Percentiles rank a stretch among this genome's conserved stretches.
Evolutionary conservation across 2,113 vertebrate species (phyloP).

Genomic region (Stomatorhinus ivindoensis): DNA sequence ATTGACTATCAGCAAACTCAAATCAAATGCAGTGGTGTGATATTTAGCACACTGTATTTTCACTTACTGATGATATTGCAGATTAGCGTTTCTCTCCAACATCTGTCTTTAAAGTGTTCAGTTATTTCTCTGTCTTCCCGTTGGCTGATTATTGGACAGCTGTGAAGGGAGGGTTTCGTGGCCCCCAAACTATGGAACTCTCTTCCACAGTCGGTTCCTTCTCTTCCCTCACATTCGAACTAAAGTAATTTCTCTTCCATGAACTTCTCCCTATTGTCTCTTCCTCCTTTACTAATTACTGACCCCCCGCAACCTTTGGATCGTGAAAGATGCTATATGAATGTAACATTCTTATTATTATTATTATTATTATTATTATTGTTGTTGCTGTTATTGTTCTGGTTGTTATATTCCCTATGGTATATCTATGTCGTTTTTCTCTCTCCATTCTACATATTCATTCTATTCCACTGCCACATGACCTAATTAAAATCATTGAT

Average conservation of each 20-base stretch:
- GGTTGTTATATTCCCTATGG: not conserved
- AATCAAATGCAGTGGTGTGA: not conserved
- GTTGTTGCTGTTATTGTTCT: no score
- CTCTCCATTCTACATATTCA: not conserved
- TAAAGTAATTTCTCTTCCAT: no score
- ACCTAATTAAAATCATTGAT: not conserved
- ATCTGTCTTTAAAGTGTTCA: not conserved
- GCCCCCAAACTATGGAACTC: no score
- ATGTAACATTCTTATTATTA: no score
- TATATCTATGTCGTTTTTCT: not conserved
- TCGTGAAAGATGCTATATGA: no score
- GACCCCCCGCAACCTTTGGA: no score
- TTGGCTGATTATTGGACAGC: not conserved
- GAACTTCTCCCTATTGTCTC: no score
- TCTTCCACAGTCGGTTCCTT: no score
- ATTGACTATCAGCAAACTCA: not conserved
- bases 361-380: no score
- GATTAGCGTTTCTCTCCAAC: not conserved
- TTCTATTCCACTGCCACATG: not conserved
- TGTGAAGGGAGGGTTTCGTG: not conserved
- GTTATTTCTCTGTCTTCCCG: not conserved
- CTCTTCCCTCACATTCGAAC: no score
- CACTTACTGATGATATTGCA: not conserved
- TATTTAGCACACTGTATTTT: not conserved
- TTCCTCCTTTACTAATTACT: no score